Evolutionary conservation across 2,888 invertebrate species (phyloP).

Genomic region (Empis stercorea): DNA sequence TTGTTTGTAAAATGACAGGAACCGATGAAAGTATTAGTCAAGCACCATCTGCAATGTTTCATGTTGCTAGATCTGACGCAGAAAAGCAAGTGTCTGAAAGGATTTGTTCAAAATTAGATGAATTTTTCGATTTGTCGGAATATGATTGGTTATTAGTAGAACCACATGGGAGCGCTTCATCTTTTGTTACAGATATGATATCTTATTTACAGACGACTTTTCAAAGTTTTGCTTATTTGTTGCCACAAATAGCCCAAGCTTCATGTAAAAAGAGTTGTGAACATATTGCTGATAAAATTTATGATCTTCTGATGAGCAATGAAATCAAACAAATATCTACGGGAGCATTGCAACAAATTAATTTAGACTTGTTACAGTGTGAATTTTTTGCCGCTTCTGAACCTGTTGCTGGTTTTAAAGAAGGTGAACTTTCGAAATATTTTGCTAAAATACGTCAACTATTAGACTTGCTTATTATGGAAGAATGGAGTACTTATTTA

Average conservation of each 20-base stretch:
- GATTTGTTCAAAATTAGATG: conserved; percentile 84
- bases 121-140: conserved; percentile 87
- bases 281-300: conserved; percentile 67
- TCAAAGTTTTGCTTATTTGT: conserved; percentile 85
- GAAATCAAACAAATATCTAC: conserved; percentile 77
- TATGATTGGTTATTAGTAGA: conserved; percentile 89
- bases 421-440: conserved; percentile 75
- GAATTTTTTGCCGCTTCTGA: conserved; percentile 95
- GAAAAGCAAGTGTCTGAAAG: conserved; percentile 93
- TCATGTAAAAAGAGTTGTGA: conserved; percentile 81
- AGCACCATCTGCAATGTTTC: conserved; percentile 37
- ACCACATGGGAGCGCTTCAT: conserved; percentile 81
- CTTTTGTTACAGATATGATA: conserved; percentile 87
- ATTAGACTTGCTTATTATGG: conserved; percentile 82
- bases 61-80: conserved; percentile 76
- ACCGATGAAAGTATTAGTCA: conserved; percentile 45
- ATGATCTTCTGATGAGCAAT: conserved; percentile 57
- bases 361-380: conserved; percentile 90
- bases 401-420: conserved; percentile 79
- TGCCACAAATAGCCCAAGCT: conserved; percentile 58
- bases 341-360: conserved; percentile 76
- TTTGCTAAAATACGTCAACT: conserved; percentile 65
- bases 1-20: conserved; percentile 89
- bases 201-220: conserved; percentile 88
- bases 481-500: conserved; percentile 97